Evolutionary conservation across 1,140 invertebrate genomes (phyloP).

Genomic region (Drosophila arizonae): DNA sequence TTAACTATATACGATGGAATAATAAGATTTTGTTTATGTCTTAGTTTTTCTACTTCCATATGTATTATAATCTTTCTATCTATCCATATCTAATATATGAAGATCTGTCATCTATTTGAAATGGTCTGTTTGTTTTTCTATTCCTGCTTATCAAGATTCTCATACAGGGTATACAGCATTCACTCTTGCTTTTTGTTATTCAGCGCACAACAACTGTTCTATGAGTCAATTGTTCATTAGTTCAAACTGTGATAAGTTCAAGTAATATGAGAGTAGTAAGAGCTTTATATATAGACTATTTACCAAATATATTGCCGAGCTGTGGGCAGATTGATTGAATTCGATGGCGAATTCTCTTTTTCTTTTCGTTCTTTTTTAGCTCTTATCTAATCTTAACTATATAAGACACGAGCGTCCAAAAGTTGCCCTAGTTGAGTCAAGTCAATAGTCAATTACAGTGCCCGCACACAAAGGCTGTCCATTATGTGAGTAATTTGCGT

Average conservation of each 20-base stretch:
- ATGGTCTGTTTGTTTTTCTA: too few relatives aligned
- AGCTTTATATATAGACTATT: not conserved
- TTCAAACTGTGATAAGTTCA: not conserved
- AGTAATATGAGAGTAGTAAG: not conserved
- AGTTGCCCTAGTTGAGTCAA: constrained; percentile 2
- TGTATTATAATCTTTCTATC: too few relatives aligned
- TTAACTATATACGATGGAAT: too few relatives aligned
- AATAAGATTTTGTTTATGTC: too few relatives aligned
- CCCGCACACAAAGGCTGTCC: constrained; percentile 29
- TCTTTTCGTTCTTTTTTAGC: not conserved
- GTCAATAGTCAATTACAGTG: constrained; percentile 16
- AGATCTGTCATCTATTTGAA: too few relatives aligned
- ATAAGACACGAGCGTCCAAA: constrained; percentile 32
- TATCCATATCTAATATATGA: too few relatives aligned
- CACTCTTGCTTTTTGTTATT: not conserved
- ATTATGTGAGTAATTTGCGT: constrained; percentile 40
- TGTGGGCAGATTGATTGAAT: constrained; percentile 11
- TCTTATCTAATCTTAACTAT: constrained; percentile 40
- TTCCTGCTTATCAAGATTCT: too few relatives aligned
- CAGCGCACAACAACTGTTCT: too few relatives aligned
- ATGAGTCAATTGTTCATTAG: constrained; percentile 10
- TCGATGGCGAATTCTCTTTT: constrained; percentile 3
- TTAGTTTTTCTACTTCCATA: too few relatives aligned
- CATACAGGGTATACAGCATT: too few relatives aligned
- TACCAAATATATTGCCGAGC: not conserved